These are phyloP conservation scores for Poecilia wingei DNA, from an alignment of 2,797 vertebrate species.

Conservation along the genomic window DNA sequence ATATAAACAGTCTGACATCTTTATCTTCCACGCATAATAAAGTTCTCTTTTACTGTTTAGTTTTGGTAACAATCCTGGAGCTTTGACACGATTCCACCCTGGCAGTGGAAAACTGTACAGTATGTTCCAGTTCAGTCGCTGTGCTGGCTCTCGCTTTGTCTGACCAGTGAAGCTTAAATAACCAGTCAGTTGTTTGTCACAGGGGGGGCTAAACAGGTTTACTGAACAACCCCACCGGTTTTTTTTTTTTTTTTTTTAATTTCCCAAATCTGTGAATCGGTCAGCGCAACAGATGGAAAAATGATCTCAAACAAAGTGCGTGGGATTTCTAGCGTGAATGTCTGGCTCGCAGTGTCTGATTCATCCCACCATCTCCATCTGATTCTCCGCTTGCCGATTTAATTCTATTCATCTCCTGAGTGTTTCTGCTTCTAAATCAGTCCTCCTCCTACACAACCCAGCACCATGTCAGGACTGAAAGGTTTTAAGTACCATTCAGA, in stretches of 20 bases:
- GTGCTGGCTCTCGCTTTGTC: conserved; percentile 9
- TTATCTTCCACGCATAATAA: too few species aligned
- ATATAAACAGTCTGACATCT: background rate
- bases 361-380: conserved; percentile 73
- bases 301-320: conserved; percentile 74
- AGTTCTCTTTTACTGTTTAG: too few species aligned
- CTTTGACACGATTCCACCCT: background rate
- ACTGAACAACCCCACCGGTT: conserved; percentile 34
- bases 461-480: conserved; percentile 54
- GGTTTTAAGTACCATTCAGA: conserved; percentile 74
- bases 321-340: conserved; percentile 75
- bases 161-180: conserved; percentile 22
- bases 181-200: conserved; percentile 29
- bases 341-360: conserved; percentile 76
- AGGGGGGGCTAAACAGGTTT: conserved; percentile 36
- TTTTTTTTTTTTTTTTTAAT: conserved; percentile 28
- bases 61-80: background rate
- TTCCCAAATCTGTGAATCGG: conserved; percentile 69
- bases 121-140: conserved; percentile 34
- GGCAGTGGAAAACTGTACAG: background rate
- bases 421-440: conserved; percentile 78
- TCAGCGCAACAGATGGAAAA: conserved; percentile 77
- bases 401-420: conserved; percentile 71
- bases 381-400: conserved; percentile 68
- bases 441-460: conserved; percentile 72